Conservation (phyloP, 2,888 invertebrate genomes). For the Tetranychus truncatus region DNA sequence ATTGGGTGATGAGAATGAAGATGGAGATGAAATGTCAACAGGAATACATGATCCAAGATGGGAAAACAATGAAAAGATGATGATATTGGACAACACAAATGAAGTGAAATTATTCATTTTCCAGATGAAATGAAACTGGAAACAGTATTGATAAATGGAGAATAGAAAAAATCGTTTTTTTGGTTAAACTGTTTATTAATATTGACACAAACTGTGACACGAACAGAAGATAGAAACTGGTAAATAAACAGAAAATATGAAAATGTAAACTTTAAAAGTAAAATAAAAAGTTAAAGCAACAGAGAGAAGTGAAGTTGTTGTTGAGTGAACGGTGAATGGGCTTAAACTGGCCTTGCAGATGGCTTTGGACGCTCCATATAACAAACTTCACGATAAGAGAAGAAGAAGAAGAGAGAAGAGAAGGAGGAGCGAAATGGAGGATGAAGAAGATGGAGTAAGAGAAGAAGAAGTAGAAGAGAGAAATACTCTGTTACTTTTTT, state of each 20-base stretch:
- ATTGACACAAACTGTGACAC: not conserved
- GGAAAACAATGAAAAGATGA: not conserved
- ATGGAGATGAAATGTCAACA: not conserved
- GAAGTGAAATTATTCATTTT: too few relatives aligned
- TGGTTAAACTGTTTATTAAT: not conserved
- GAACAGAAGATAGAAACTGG: too few relatives aligned
- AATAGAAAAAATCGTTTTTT: not conserved
- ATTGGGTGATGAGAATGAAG: not conserved
- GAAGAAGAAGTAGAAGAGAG: not conserved
- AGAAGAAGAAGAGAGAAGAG: not conserved
- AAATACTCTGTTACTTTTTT: not conserved
- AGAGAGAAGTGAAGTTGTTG: not conserved
- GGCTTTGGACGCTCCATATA: not conserved
- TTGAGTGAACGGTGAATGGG: not conserved
- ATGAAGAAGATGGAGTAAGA: not conserved
- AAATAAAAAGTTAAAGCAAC: not conserved
- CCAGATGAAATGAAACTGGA: too few relatives aligned
- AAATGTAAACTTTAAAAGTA: not conserved
- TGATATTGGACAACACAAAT: not conserved
- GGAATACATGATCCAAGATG: not conserved
- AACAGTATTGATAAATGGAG: too few relatives aligned
- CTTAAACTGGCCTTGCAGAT: slow-evolving; percentile 1
- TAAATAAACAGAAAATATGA: not conserved
- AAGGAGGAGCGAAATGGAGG: not conserved
- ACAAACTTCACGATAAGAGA: not conserved